Base-by-base conservation (phyloP, 2,888 invertebrate genomes). In the Brachylomia viminalis region DNA sequence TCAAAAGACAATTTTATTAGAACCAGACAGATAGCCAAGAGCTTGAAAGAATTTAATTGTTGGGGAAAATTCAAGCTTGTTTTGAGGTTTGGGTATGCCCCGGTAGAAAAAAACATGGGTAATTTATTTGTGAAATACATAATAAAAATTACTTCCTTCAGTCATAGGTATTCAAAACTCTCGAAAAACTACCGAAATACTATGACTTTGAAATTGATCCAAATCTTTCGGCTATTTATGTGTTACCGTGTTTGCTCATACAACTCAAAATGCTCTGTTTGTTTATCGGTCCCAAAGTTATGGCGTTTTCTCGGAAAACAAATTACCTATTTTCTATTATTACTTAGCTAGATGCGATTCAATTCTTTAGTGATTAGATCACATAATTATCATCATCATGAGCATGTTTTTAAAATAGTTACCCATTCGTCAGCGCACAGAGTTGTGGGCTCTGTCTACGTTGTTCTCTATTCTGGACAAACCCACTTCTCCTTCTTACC, bases 221-320 rank as follows among this genome's bases (percentile, higher is more conserved):
- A 64, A 77, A 47, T 64, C 58, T 68, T 76, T 17, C 56, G 15
- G 15, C 20, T 42, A 52, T 82, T 49, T 17, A 79, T 69, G 79
- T 83, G 65, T 61, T 72, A 78, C 69, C 72, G 61, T 83, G 84
- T 83, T 84, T 58, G 17, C 61, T 47, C 73, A 73, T 79, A 72
- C 80, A 82, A 69, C 52, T 58, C 33, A 30, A 80, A 80, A 79
- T 67, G 62, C 17, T 52, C 30, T 30, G 58, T 79, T 66, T 79
- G 84, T 82, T 82, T 80, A 75, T 58, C 65, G 0, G 47, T 54
- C 13, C 38, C 20, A 66, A 49, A 49, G 33, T 69, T 72, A 80
- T 66, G 54, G 71, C 54, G 13, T 56, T 71, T 72, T 84, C 75
- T 45, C 17, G 11, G 65, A 68, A 84, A 71, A 69, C 23, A 17